Evolutionary conservation across 2,113 vertebrate genomes (phyloP).

Genomic region (Bolborhynchus lineola): DNA sequence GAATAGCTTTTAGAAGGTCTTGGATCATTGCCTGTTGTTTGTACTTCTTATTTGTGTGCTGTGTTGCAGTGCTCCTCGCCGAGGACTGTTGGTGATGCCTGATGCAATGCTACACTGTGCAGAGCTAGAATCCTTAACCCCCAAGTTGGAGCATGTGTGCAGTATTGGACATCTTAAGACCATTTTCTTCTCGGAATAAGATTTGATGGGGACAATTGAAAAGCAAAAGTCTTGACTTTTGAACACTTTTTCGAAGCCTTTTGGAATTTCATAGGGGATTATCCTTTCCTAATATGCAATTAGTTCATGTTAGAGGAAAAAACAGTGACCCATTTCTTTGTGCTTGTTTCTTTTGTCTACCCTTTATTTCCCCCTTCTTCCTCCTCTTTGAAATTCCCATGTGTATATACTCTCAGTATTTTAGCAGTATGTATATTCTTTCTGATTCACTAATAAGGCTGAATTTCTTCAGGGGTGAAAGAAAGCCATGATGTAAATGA

Average conservation of each 20-base stretch:
- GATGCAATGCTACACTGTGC: neutral
- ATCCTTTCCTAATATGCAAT: neutral
- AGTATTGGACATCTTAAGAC: neutral
- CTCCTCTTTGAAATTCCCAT: neutral
- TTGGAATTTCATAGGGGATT: neutral
- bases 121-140: neutral
- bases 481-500: neutral
- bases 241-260: neutral
- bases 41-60: neutral
- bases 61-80: neutral
- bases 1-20: neutral
- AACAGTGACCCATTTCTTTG: neutral
- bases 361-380: neutral
- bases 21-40: neutral
- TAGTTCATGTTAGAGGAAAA: neutral
- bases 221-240: slow-evolving; percentile 23
- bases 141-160: fast-evolving
- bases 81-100: neutral
- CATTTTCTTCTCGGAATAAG: neutral
- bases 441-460: neutral
- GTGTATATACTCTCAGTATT: neutral
- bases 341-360: neutral
- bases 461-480: neutral
- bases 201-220: neutral
- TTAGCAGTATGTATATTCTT: neutral